Evolutionary conservation across 2,888 invertebrate species (phyloP).

Genomic region (Cordilura impudica): DNA sequence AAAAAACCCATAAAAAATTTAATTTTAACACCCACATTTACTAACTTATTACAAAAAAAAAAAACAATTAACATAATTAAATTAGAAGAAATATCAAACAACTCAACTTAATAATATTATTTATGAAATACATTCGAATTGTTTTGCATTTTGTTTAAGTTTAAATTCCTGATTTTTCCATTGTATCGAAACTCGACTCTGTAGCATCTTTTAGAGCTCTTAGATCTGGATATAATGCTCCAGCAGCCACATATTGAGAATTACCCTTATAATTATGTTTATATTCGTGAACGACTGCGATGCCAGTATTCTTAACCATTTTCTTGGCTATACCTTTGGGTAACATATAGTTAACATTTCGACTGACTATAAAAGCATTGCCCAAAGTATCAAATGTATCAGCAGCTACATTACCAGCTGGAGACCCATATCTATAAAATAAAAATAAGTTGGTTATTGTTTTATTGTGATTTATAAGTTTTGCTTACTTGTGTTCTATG

Average conservation of each 20-base stretch:
- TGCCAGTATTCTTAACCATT: constrained; percentile 82
- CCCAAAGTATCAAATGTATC: constrained; percentile 85
- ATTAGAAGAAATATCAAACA: too few species aligned
- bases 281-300: constrained; percentile 79
- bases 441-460: background rate
- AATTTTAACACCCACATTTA: background rate
- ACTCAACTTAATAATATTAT: constrained; percentile 18
- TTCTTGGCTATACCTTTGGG: constrained; percentile 83
- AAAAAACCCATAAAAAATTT: too few species aligned
- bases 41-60: background rate
- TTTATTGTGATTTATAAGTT: background rate
- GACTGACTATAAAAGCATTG: constrained; percentile 83
- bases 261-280: constrained; percentile 69
- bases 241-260: constrained; percentile 72
- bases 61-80: background rate
- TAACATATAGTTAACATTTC: constrained; percentile 83
- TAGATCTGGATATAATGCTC: constrained; percentile 74
- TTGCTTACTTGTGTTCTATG: constrained; percentile 84
- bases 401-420: constrained; percentile 82
- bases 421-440: constrained; percentile 82
- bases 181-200: background rate
- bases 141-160: background rate
- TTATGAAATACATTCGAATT: constrained; percentile 38
- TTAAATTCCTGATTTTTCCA: background rate
- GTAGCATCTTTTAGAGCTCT: constrained; percentile 67